Base-by-base conservation (phyloP, 2,797 vertebrate genomes). In the Neosilurus hyrtlii region DNA sequence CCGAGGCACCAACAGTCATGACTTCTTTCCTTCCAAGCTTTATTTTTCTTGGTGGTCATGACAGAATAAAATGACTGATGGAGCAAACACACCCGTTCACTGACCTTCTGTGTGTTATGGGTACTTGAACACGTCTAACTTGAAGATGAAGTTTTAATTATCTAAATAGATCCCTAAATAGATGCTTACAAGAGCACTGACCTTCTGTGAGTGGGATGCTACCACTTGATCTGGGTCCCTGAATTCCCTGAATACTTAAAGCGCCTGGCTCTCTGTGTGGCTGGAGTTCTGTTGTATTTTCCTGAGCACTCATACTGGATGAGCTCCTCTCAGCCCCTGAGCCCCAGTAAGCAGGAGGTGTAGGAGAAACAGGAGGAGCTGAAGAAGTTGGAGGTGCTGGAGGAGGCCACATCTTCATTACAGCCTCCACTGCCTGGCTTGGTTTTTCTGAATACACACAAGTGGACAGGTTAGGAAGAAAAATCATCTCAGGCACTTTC, bases 321-420 rank as follows among this genome's bases (percentile, higher is more conserved):
- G 15, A 0, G 9, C 18, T 2, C 87, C 90, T 62, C 16, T 90
- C 35, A 86, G 87, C 6, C 56, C 72, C 76, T 35, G 70, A 65
- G 12, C 71, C 62, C 87, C 4, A 92, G 87, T 3, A 71, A 70
- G 2, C 86, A 9, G 92, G 90, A 35, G 91, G 90, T 0, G 2
- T 87, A 9, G 93, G 90, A 56, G 91, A 91, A 0, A 91, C 63
- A 15, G 35, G 16, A 35, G 70, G 26, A 49, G 84, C 88, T 68
- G 22, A 59, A 57, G 84, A 82, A 70, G 80, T 90, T 88, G 7
- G 93, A 91, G 20, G 49, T 61, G n/a, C 89, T 6, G 94, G 94
- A 63, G 94, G 94, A 0, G 94, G 94, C 94, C 94, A 95, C 94
- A 93, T 93, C 90, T 93, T 94, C 92, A 95, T 89, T 30, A 93